phyloP scores from a whole-genome alignment of 2,888 invertebrate species.

The Eustalomyia histrio region DNA sequence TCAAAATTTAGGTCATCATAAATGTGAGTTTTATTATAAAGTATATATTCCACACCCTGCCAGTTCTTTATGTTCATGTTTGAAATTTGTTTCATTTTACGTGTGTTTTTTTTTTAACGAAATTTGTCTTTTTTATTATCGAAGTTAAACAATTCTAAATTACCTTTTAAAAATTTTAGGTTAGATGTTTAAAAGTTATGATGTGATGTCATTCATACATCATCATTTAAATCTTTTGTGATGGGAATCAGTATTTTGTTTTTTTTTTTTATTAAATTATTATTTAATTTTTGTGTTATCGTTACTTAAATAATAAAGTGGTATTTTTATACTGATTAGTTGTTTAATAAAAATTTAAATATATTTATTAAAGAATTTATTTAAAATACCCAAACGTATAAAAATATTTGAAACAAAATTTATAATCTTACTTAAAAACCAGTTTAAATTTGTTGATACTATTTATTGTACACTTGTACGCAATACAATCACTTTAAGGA shows the following conservation, averaged over 20 bases:
- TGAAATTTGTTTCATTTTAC: neutral
- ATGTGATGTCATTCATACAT: slow-evolving; percentile 55
- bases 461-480: too few relatives aligned
- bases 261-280: neutral
- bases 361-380: neutral
- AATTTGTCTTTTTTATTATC: slow-evolving; percentile 7
- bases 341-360: neutral
- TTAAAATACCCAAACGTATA: neutral
- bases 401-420: neutral
- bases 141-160: slow-evolving; percentile 14
- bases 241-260: neutral
- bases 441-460: neutral
- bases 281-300: neutral
- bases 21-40: neutral
- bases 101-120: neutral
- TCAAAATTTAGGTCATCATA: too few relatives aligned
- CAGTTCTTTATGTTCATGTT: neutral
- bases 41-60: neutral
- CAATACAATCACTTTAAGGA: neutral
- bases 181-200: slow-evolving; percentile 27
- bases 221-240: slow-evolving; percentile 15
- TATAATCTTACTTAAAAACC: neutral
- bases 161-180: slow-evolving; percentile 25
- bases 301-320: neutral
- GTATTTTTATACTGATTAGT: neutral